Conservation (phyloP, 2,797 vertebrate species). For the Pteronotus mesoamericanus region DNA sequence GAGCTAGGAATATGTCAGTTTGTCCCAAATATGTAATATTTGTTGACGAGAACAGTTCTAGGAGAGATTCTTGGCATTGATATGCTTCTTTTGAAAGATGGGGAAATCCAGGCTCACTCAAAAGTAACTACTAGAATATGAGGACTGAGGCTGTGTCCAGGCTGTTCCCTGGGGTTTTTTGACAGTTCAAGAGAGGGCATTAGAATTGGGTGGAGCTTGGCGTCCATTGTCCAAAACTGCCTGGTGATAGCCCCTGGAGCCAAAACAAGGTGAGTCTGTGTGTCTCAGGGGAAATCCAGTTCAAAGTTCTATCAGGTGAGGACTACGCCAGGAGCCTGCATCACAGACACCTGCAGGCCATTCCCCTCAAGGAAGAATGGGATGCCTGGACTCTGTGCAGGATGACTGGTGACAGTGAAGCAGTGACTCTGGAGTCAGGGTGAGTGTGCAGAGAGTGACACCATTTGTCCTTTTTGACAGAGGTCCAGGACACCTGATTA, state of each 20-base stretch:
- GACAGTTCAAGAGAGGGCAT: not conserved
- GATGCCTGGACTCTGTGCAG: not conserved
- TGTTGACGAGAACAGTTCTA: not conserved
- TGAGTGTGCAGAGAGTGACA: too few species aligned
- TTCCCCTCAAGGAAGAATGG: not conserved
- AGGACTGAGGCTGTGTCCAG: not conserved
- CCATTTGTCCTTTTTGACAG: not conserved
- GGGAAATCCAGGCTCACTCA: not conserved
- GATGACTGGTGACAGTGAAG: not conserved
- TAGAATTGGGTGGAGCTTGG: not conserved
- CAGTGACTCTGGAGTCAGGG: not conserved
- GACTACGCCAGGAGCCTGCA: not conserved
- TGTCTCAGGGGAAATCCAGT: not conserved
- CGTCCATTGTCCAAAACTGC: not conserved
- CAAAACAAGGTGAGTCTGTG: not conserved
- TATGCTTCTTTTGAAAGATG: not conserved
- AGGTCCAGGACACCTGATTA: not conserved
- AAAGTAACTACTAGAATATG: not conserved
- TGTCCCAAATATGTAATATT: not conserved
- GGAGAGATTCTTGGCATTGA: not conserved
- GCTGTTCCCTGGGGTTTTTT: not conserved
- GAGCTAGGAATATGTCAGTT: not conserved
- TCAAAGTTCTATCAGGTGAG: not conserved
- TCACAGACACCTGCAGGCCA: not conserved
- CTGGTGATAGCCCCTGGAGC: too few species aligned